Evolutionary conservation across 2,888 invertebrate genomes (phyloP).

Genomic region (Diadromus collaris): DNA sequence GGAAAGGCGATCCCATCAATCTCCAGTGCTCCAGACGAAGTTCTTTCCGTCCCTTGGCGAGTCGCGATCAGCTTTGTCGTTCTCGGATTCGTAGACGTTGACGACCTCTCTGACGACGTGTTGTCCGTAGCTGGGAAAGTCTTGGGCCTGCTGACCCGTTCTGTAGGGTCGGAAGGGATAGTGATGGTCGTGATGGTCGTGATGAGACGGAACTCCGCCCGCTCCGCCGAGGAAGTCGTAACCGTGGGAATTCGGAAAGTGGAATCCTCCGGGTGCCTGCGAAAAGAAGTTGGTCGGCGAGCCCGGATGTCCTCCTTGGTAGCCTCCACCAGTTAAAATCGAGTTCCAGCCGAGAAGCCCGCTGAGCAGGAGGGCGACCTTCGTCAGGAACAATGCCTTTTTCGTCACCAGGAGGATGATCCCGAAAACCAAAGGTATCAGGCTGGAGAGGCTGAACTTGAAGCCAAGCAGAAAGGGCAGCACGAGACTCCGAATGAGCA

Average conservation of each 20-base stretch:
- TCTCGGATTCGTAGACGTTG: constrained; percentile 75
- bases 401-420: constrained; percentile 87
- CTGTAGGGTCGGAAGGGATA: constrained; percentile 68
- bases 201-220: constrained; percentile 56
- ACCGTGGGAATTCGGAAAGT: constrained; percentile 60
- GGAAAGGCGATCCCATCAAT: constrained; percentile 48
- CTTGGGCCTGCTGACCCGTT: constrained; percentile 43
- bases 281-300: constrained; percentile 41
- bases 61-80: constrained; percentile 60
- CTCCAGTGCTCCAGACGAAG: constrained; percentile 72
- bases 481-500: constrained; percentile 87
- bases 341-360: constrained; percentile 84
- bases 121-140: constrained; percentile 67
- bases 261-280: constrained; percentile 59
- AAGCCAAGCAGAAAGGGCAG: constrained; percentile 90
- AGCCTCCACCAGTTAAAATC: constrained; percentile 72
- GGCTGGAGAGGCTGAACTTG: constrained; percentile 89
- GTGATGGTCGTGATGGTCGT: constrained; percentile 67
- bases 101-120: constrained; percentile 76
- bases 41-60: constrained; percentile 68
- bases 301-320: constrained; percentile 50
- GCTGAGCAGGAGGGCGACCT: constrained; percentile 87
- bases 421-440: constrained; percentile 88
- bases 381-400: constrained; percentile 89
- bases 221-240: constrained; percentile 48